These are phyloP conservation scores for Achatina immaculata DNA, from an alignment of 1,140 invertebrate species.

Conservation along the genomic window DNA sequence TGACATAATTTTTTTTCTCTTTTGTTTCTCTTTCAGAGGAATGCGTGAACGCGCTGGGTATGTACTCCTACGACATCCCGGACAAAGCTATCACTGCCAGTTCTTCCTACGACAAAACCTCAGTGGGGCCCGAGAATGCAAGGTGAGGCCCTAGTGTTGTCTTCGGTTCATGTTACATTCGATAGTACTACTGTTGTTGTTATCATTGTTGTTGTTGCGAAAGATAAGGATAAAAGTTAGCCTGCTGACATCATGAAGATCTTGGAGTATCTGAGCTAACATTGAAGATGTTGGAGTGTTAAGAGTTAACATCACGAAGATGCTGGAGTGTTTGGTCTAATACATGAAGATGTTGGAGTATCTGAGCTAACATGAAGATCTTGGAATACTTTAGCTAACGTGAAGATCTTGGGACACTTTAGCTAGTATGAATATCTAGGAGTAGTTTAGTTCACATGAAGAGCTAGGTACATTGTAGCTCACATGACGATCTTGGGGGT, in stretches of 20 bases:
- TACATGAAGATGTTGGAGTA: too few species aligned
- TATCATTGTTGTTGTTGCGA: neutral
- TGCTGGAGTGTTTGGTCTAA: too few species aligned
- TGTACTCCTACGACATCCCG: conserved; percentile 68
- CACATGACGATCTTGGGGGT: too few species aligned
- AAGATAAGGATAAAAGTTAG: neutral
- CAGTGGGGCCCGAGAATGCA: conserved; percentile 71
- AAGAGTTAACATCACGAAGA: too few species aligned
- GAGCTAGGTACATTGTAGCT: too few species aligned
- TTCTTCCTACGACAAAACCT: conserved; percentile 69
- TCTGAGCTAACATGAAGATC: too few species aligned
- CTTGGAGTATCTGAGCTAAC: too few species aligned
- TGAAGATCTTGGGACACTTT: too few species aligned
- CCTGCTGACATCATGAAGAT: neutral
- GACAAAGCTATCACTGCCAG: conserved; percentile 70
- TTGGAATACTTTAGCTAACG: too few species aligned
- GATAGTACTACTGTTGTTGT: neutral
- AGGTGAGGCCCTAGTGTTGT: conserved; percentile 56
- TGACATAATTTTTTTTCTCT: neutral
- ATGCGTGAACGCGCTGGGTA: conserved; percentile 69
- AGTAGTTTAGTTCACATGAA: too few species aligned
- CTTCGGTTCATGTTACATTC: neutral
- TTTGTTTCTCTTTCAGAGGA: conserved; percentile 59
- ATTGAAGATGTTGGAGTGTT: too few species aligned
- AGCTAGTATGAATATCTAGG: too few species aligned